phyloP scores from a whole-genome alignment of 2,113 vertebrate genomes.

The Chrysochloris asiatica region DNA sequence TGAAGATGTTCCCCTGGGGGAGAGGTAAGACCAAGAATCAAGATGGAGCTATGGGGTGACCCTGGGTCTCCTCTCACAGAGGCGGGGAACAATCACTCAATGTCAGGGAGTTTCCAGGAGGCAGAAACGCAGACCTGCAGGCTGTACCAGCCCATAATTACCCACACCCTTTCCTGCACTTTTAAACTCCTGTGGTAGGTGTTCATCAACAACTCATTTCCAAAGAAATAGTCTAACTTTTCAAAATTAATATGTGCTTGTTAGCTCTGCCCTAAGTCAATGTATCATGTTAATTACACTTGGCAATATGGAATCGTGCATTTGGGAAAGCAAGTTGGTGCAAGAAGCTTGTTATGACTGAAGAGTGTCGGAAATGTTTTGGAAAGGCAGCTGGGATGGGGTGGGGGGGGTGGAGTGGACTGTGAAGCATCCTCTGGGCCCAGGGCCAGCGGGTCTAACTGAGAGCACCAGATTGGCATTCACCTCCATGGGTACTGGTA shows the following conservation, averaged over 20 bases:
- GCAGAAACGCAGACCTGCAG: slow-evolving; percentile 53
- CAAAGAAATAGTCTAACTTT: slow-evolving; percentile 72
- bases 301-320: slow-evolving; percentile 59
- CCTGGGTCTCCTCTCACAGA: not conserved
- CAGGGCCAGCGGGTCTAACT: not conserved
- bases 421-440: slow-evolving; percentile 44
- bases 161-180: slow-evolving; percentile 72
- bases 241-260: slow-evolving; percentile 78
- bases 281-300: slow-evolving; percentile 76
- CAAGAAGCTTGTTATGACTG: slow-evolving; percentile 74
- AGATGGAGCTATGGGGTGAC: not conserved
- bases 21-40: not conserved
- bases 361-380: slow-evolving; percentile 72
- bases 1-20: not conserved
- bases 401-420: no score
- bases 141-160: slow-evolving; percentile 75
- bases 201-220: slow-evolving; percentile 72
- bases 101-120: slow-evolving; percentile 66
- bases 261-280: slow-evolving; percentile 74
- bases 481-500: accelerated
- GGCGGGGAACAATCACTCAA: slow-evolving; percentile 53
- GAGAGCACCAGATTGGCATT: not conserved
- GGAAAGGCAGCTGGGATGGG: slow-evolving; percentile 54
- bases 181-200: slow-evolving; percentile 76
- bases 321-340: slow-evolving; percentile 72